phyloP scores from a whole-genome alignment of 2,888 invertebrate species.

The Osedax fenrisi region DNA sequence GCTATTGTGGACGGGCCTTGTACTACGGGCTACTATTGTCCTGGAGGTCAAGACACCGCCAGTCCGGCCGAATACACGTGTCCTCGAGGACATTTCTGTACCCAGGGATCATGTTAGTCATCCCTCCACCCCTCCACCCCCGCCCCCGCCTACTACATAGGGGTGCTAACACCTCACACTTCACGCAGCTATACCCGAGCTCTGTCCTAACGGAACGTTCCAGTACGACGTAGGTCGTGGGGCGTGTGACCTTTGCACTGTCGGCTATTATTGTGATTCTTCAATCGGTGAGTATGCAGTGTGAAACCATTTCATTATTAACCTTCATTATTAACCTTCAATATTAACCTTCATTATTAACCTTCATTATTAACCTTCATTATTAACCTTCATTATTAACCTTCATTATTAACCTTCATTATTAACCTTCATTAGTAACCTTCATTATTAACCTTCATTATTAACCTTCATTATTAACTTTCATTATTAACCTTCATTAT shows the following conservation, averaged over 20 bases:
- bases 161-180: too few species aligned
- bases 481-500: too few species aligned
- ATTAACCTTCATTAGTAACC: too few species aligned
- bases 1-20: conserved; percentile 41
- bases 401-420: too few species aligned
- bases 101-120: not conserved
- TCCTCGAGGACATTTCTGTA: conserved; percentile 42
- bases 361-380: too few species aligned
- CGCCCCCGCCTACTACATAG: too few species aligned
- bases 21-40: conserved; percentile 44
- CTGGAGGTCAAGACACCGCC: conserved; percentile 43
- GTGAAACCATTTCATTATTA: not conserved
- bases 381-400: too few species aligned
- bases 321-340: too few species aligned
- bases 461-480: too few species aligned
- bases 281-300: conserved; percentile 24
- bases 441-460: too few species aligned
- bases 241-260: conserved; percentile 41
- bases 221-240: conserved; percentile 40
- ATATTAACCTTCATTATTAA: too few species aligned
- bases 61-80: conserved; percentile 42
- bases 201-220: conserved; percentile 45
- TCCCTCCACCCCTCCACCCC: too few species aligned
- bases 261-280: conserved; percentile 41
- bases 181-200: conserved; percentile 38